Evolutionary conservation across 2,797 vertebrate genomes (phyloP), one percentile per base, ranked within the genome.

Genomic region (Cryptoprocta ferox): DNA sequence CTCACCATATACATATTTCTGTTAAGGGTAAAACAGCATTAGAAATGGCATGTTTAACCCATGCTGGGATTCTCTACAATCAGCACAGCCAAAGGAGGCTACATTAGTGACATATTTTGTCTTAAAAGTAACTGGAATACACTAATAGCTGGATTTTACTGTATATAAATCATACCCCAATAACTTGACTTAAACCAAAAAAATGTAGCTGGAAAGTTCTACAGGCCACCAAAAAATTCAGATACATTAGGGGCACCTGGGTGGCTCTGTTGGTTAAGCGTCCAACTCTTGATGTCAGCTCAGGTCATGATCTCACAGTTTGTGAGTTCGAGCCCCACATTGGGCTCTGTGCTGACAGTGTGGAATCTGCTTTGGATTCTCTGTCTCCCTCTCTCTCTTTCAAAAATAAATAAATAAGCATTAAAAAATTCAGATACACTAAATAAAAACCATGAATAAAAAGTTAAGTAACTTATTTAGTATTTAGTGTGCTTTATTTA

Each of bases 121-220:
- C 70, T 48, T 68, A n/a, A 91, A 83, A 78, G 63, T 82, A 82
- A 85, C 50, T 91, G 18, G 61, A 61, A 35, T 66, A 73, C 26
- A 78, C 24, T 39, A 89, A 65, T 59, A 92, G 6, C 65, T 84
- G 35, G 35, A 42, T 85, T 84, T 89, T 82, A 93, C 30, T 75
- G 18, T n/a, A 30, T 90, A 73, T 80, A 91, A 88, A 87, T 91
- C 89, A 80, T 61, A 75, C 16, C 18, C 78, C 35, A 70, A 59
- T 70, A 75, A 90, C 24, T 45, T 90, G 30, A 70, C 59, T 68
- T 89, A 5, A 39, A 70, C 26, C 28, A 48, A 75, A 79, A 56
- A 94, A 87, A 71, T 30, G 37, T 70, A 65, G 82, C 50, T 85
- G 35, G 50, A 88, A 89, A 94, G 65, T 68, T 91, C 91, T 91